These are phyloP conservation scores for Aptenodytes patagonicus DNA, from an alignment of 2,113 vertebrate species.

Conservation along the genomic window DNA sequence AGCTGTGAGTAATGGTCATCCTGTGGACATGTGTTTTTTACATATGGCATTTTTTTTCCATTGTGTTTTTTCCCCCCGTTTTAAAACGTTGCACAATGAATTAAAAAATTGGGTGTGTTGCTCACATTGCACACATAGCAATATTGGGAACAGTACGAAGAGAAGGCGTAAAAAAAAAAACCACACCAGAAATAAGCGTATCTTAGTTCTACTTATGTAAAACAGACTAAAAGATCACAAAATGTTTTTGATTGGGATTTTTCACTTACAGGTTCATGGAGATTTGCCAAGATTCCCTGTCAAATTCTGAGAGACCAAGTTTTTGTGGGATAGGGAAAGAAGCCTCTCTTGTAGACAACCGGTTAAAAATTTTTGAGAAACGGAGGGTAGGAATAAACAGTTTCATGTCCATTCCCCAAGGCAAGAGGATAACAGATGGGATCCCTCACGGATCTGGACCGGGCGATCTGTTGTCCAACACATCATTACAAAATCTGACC, in stretches of 20 bases:
- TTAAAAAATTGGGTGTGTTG: neutral
- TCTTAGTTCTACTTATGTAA: neutral
- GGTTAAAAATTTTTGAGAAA: neutral
- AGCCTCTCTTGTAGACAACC: neutral
- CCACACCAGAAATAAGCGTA: neutral
- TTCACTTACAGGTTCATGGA: neutral
- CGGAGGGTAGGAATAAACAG: neutral
- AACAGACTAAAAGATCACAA: neutral
- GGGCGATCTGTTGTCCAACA: neutral
- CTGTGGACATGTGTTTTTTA: neutral
- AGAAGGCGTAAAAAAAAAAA: neutral
- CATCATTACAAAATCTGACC: neutral
- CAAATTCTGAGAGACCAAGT: neutral
- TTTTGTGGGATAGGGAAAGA: neutral
- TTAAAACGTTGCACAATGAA: neutral
- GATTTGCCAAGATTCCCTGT: neutral
- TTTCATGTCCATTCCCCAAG: neutral
- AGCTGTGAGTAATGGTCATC: neutral
- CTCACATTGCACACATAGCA: neutral
- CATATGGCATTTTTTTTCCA: neutral
- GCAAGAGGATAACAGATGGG: neutral
- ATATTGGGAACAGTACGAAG: neutral
- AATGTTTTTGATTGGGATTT: neutral
- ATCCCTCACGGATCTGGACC: neutral
- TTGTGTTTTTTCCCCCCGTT: neutral